Evolutionary conservation across 1,140 invertebrate genomes (phyloP).

Genomic region (Scaptomyza graminum): DNA sequence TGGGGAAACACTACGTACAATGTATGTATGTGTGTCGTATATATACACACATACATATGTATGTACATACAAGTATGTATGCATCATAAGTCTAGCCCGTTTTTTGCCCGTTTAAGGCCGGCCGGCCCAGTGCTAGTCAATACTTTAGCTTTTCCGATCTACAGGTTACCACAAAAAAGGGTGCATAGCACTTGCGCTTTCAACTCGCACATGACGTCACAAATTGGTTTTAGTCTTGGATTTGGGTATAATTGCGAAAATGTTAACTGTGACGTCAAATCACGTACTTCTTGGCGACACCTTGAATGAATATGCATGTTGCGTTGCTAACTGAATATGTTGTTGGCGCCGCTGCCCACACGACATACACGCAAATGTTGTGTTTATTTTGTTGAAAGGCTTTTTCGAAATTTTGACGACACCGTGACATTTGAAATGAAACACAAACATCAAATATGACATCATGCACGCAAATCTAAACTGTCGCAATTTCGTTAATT

Average conservation of each 20-base stretch:
- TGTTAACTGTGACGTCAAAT: constrained; percentile 1
- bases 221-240: not conserved
- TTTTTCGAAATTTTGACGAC: constrained; percentile 29
- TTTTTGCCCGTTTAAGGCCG: constrained; percentile 59
- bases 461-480: constrained; percentile 50
- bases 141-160: constrained; percentile 2
- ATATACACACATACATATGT: not conserved
- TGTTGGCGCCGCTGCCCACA: constrained; percentile 52
- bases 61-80: too few species aligned
- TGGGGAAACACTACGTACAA: constrained; percentile 19
- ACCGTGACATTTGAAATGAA: constrained; percentile 48
- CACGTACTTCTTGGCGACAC: not conserved
- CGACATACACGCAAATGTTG: constrained; percentile 41
- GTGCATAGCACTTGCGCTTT: not conserved
- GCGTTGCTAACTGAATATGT: not conserved
- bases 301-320: not conserved
- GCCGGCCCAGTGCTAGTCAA: constrained; percentile 18
- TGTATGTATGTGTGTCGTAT: not conserved
- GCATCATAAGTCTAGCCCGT: too few species aligned
- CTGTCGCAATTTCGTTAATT: constrained; percentile 42
- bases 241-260: not conserved
- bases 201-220: constrained; percentile 9
- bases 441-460: constrained; percentile 53
- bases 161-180: constrained; percentile 11
- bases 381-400: constrained; percentile 50